Percentiles rank a stretch among this genome's conserved stretches.
Evolutionary conservation across 2,113 vertebrate species (phyloP).

Genomic region (Colossoma macropomum): DNA sequence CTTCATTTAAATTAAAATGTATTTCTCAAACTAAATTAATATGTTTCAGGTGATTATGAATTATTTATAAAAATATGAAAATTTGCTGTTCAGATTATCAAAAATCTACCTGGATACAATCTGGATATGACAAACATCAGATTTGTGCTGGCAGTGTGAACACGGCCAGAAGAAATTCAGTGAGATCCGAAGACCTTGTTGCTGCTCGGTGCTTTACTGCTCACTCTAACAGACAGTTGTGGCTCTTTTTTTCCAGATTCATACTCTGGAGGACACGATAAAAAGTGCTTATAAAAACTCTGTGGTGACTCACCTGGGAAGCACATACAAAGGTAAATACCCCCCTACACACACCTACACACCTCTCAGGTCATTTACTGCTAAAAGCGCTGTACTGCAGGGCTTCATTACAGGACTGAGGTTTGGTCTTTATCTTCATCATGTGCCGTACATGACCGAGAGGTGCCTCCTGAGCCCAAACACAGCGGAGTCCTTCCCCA

Average conservation of each 20-base stretch:
- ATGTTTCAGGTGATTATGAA: too few species aligned
- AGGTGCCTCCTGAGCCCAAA: not conserved
- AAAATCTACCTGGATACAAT: too few species aligned
- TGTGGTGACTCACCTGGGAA: slow-evolving; percentile 81
- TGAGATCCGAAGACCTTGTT: not conserved
- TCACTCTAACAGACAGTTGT: not conserved
- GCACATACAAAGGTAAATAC: slow-evolving; percentile 82
- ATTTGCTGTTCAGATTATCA: too few species aligned
- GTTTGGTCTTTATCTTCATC: not conserved
- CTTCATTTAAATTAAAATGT: too few species aligned
- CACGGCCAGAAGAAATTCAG: not conserved
- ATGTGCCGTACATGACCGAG: not conserved
- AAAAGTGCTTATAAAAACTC: slow-evolving; percentile 83
- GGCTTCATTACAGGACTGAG: not conserved
- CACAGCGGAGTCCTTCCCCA: not conserved
- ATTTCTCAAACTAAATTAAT: too few species aligned
- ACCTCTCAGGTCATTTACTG: not conserved
- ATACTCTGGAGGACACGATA: slow-evolving; percentile 89
- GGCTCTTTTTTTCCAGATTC: slow-evolving; percentile 77
- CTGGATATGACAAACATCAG: too few species aligned
- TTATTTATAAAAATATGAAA: too few species aligned
- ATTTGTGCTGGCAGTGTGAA: too few species aligned
- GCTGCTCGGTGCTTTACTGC: not conserved
- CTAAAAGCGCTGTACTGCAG: not conserved
- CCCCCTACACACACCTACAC: not conserved